These are phyloP conservation scores for Drosophila nr. fundita DNA, from an alignment of 2,888 invertebrate genomes.

Conservation along the genomic window DNA sequence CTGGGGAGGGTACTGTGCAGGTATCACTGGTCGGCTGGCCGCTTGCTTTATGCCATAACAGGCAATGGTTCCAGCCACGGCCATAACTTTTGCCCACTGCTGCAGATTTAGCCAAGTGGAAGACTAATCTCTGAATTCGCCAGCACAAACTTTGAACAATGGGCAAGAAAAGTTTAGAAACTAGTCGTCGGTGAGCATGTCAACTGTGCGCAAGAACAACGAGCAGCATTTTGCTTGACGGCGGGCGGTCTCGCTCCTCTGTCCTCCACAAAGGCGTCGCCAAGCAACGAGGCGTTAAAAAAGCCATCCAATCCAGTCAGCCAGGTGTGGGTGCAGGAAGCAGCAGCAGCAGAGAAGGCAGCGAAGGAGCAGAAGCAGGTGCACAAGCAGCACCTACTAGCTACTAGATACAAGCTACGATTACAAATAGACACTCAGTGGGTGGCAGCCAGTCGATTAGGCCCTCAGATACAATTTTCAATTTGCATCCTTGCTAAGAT, in stretches of 20 bases:
- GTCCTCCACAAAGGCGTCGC: constrained; percentile 25
- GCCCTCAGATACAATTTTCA: constrained; percentile 62
- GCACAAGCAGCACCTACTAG: not conserved
- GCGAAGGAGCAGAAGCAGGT: constrained; percentile 8
- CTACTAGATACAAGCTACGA: constrained; percentile 8
- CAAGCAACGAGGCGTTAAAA: constrained; percentile 72
- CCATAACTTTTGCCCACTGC: constrained; percentile 72
- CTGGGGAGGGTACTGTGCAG: constrained; percentile 42
- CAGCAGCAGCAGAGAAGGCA: not conserved
- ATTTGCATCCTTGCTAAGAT: constrained; percentile 52
- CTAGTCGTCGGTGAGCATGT: constrained; percentile 75
- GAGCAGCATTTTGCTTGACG: constrained; percentile 61
- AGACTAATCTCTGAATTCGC: constrained; percentile 79
- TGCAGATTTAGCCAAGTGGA: constrained; percentile 79
- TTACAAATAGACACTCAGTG: constrained; percentile 5
- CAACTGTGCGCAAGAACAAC: constrained; percentile 74
- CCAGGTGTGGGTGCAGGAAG: constrained; percentile 28
- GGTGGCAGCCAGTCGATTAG: constrained; percentile 43
- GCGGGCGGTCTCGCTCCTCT: constrained; percentile 50
- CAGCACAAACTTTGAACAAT: constrained; percentile 74
- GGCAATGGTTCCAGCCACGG: constrained; percentile 37
- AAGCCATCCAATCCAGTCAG: constrained; percentile 20
- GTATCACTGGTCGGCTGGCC: constrained; percentile 43
- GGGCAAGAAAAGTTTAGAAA: constrained; percentile 73
- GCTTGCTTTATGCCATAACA: constrained; percentile 53